Evolutionary conservation across 2,113 vertebrate species (phyloP), one percentile per base, ranked within the genome.

Genomic region (Phalacrocorax brasilianus): DNA sequence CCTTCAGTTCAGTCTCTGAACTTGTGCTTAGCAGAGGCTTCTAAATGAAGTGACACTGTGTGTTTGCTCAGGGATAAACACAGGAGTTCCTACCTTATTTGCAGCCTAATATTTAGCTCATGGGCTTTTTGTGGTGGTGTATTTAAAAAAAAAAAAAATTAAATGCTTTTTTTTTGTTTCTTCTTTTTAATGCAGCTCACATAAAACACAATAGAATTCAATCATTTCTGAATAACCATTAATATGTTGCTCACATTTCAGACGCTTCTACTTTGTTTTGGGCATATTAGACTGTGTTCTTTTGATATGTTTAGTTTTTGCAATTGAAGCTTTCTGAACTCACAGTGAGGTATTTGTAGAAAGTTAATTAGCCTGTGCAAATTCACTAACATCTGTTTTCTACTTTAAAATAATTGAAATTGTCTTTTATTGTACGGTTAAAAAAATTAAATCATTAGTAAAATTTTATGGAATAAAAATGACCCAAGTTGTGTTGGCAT

Each of bases 371-470:
- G 62, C 24, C 18, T 3, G 21, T 45, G 63, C 22, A 91, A 94
- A 96, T 83, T 94, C 88, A 95, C 62, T 86, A 84, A 89, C 73
- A 96, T 72, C 72, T 91, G 93, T 85, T 86, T 96, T 95, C 84
- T 88, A 61, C 73, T 95, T 95, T 81, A 94, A 96, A 96, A 97
- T 92, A 95, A 88, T 89, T 91, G 74, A 95, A 92, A 81, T 88
- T 85, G 15, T 82, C 28, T 94, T 96, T 94, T 68, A 66, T 81
- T 80, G 9, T 75, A 75, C 5, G 9, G 73, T 77, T 89, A 8
- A 91, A 91, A 96, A 93, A 90, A 86, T 24, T 82, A 78, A 92
- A 93, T 79, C 20, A 88, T 94, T 94, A 89, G 74, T 76, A 52
- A 92, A 62, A 53, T 87, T 94, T 96, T 89, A 28, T 77, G 42